Evolutionary conservation across 2,797 vertebrate species (phyloP).

Genomic region (Carduelis carduelis): DNA sequence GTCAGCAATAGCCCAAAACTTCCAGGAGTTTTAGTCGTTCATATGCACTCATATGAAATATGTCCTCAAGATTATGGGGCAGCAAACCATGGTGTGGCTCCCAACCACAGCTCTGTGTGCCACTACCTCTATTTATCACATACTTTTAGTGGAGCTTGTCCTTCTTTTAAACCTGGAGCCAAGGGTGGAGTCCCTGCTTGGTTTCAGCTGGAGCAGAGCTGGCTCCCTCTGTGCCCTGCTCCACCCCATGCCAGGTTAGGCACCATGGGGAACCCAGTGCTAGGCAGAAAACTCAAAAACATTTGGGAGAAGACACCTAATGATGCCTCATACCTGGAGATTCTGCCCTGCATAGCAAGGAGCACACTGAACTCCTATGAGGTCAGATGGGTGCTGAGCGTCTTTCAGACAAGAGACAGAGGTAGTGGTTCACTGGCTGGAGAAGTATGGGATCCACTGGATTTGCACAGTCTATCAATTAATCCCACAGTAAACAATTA

Average conservation of each 20-base stretch:
- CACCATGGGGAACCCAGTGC: not conserved
- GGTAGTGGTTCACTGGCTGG: constrained; percentile 9
- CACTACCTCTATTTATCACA: not conserved
- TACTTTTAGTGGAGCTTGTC: not conserved
- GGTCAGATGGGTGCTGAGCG: not conserved
- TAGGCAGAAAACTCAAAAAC: not conserved
- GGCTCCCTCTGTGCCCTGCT: not conserved
- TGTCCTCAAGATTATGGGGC: not conserved
- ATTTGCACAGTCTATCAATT: not conserved
- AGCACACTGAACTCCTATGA: not conserved
- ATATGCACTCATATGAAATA: not conserved
- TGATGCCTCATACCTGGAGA: not conserved
- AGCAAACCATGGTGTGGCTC: constrained; percentile 18
- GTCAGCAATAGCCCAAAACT: not conserved
- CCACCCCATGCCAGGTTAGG: not conserved
- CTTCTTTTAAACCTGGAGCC: not conserved
- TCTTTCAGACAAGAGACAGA: not conserved
- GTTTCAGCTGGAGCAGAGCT: not conserved
- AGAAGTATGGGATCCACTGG: constrained; percentile 59
- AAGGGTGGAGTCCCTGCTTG: not conserved
- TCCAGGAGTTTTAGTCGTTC: not conserved
- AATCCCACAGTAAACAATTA: not conserved
- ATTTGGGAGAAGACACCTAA: fast-evolving
- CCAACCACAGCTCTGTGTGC: constrained; percentile 35
- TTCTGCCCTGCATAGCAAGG: not conserved